Evolutionary conservation across 2,888 invertebrate genomes (phyloP), one percentile per base, ranked within the genome.

Genomic region (Ganaspis brasiliensis): DNA sequence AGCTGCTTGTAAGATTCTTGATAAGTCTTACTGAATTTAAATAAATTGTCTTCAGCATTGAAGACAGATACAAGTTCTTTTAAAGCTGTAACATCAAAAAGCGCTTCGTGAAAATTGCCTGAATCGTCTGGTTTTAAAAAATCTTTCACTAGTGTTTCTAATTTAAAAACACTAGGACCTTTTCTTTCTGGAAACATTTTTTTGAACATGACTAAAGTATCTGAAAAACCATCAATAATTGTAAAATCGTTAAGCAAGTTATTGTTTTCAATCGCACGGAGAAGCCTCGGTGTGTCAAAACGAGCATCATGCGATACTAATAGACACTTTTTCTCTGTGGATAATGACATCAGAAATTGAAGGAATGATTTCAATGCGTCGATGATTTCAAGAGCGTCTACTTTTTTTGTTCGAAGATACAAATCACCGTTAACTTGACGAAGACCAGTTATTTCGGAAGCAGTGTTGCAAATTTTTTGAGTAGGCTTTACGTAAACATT

Each of bases 231-330:
- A 74, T 45, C 37, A 55, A 81, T 72, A 26, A 35, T 31, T 9
- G 56, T 40, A 67, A 79, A 77, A 63, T 75, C 49, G 12, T 63
- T 16, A 57, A 72, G 9, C 73, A 77, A 73, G 3, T 26, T 31
- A 26, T 73, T 70, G n/a, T 37, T 31, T 40, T 61, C 63, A 59
- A 81, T 75, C 19, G 79, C 77, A 16, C 37, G n/a, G 24, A 79
- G 59, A 2, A 81, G 56, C 8, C 26, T 61, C 49, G 78, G 24
- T 21, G 55, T 35, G 40, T 80, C 76, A 56, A 80, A 80, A 16
- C 57, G 4, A n/a, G 63, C 74, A 40, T 80, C 76, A 55, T 80
- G 80, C 2, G 78, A 74, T 37, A 79, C 61, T 8, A 81, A 49
- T 71, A 81, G 10, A 61, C 75, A 35, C 2, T 45, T 45, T 45